These are phyloP conservation scores for Strigamia crassipes DNA, from an alignment of 2,888 invertebrate genomes.

Conservation along the genomic window DNA sequence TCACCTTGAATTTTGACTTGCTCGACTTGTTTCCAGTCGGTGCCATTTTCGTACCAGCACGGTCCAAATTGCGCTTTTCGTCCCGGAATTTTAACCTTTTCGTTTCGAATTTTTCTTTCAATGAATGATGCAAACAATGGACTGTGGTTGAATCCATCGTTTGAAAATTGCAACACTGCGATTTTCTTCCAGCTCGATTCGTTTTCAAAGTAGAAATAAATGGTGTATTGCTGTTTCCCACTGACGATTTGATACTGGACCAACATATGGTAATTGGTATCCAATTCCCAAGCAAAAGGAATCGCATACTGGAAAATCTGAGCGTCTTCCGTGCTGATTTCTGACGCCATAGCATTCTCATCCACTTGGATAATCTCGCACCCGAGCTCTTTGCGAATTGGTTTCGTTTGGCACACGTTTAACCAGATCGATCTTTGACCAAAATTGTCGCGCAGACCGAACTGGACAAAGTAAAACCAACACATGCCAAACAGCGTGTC, in stretches of 20 bases:
- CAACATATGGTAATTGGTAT: constrained; percentile 8
- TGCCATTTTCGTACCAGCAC: background rate
- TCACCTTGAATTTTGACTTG: background rate
- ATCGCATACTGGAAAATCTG: background rate
- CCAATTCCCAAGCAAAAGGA: background rate
- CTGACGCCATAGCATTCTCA: background rate
- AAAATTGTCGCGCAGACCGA: background rate
- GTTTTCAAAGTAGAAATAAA: background rate
- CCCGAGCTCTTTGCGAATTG: background rate
- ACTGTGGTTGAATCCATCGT: background rate
- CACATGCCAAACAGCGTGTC: background rate
- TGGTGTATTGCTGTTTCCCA: background rate
- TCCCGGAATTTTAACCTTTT: background rate
- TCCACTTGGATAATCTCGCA: background rate
- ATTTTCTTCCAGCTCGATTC: background rate
- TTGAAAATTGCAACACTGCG: background rate
- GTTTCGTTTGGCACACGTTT: background rate
- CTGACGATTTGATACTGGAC: background rate
- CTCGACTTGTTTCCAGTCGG: background rate
- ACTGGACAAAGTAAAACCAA: constrained; percentile 7
- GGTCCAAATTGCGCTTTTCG: background rate
- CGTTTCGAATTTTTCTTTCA: background rate
- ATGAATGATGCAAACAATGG: background rate
- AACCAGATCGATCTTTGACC: constrained; percentile 9
- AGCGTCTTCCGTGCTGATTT: background rate